phyloP scores from a whole-genome alignment of 1,140 invertebrate genomes.

The Drosophila watanabei region DNA sequence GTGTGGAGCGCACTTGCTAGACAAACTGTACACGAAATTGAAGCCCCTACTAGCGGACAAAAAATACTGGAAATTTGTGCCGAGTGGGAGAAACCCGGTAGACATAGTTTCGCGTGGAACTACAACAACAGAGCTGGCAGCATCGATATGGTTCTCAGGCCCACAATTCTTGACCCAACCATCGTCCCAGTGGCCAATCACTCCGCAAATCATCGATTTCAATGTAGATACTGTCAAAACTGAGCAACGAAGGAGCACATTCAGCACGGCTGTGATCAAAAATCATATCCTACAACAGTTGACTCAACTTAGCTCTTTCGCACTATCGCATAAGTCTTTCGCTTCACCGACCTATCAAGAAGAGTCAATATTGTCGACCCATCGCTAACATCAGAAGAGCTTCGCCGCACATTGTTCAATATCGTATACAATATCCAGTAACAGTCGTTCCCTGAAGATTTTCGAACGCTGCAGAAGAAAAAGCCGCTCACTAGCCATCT shows the following conservation, averaged over 20 bases:
- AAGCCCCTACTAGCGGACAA: background rate
- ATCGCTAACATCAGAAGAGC: background rate
- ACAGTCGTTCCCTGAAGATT: too few species aligned
- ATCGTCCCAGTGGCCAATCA: background rate
- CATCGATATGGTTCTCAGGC: constrained; percentile 9
- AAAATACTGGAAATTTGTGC: constrained; percentile 1
- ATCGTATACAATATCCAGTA: too few species aligned
- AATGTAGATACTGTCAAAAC: background rate
- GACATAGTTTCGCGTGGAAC: constrained; percentile 10
- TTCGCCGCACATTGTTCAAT: background rate
- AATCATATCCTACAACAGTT: background rate
- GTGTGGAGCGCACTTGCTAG: constrained; percentile 10
- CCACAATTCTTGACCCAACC: background rate
- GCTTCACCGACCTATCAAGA: background rate
- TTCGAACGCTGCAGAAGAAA: background rate
- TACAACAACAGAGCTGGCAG: background rate
- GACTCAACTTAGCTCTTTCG: background rate
- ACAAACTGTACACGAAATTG: background rate
- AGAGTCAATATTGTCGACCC: background rate
- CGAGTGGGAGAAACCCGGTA: background rate
- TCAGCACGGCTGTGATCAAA: background rate
- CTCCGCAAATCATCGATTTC: background rate
- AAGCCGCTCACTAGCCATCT: background rate
- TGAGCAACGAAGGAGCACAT: background rate
- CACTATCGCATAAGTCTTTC: background rate